Conservation (phyloP, 2,888 invertebrate genomes). For the Conistra vaccinii region DNA sequence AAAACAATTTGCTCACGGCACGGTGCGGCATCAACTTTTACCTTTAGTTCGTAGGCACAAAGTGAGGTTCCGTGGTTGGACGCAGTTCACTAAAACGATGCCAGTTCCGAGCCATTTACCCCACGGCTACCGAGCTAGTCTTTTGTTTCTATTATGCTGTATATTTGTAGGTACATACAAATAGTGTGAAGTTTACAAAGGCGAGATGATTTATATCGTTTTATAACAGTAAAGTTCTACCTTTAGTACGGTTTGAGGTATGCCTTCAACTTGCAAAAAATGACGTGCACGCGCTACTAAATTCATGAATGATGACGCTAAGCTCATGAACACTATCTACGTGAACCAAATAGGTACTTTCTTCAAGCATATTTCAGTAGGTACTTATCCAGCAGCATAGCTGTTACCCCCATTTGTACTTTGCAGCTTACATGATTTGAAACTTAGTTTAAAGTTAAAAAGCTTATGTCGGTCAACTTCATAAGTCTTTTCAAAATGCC, state of each 20-base stretch:
- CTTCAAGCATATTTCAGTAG: not conserved
- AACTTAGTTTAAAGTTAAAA: not conserved
- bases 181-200: constrained; percentile 58
- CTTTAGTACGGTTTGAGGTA: constrained; percentile 16
- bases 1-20: constrained; percentile 42
- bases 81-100: constrained; percentile 72
- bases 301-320: no score
- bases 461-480: not conserved
- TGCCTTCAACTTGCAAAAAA: constrained; percentile 9
- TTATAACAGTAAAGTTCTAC: constrained; percentile 44
- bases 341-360: not conserved
- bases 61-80: constrained; percentile 52
- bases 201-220: constrained; percentile 47
- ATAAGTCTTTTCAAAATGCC: not conserved
- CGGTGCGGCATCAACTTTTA: constrained; percentile 24
- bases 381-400: not conserved
- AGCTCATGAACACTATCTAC: not conserved
- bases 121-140: constrained; percentile 64
- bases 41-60: constrained; percentile 31
- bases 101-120: constrained; percentile 77
- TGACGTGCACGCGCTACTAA: no score
- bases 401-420: not conserved
- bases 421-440: not conserved
- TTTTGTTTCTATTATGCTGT: constrained; percentile 71
- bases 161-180: constrained; percentile 38